Percentiles rank a stretch among this genome's conserved stretches.
phyloP scores from a whole-genome alignment of 2,797 vertebrate species.

The Staurois parvus region DNA sequence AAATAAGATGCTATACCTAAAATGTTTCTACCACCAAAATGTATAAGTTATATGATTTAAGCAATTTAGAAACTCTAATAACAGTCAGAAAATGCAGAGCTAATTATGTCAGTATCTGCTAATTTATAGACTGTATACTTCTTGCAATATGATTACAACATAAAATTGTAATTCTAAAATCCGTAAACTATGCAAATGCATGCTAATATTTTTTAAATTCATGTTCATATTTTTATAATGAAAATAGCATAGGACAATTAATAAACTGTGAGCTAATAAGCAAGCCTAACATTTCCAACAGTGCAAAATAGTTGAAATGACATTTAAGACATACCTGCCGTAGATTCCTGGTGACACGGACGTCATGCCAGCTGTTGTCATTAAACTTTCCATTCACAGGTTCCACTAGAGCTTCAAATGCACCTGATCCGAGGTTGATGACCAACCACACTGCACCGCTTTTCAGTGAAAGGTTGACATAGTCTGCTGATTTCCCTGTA shows the following conservation, averaged over 20 bases:
- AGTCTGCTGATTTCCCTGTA: slow-evolving; percentile 92
- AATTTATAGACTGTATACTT: not conserved
- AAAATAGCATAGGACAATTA: not conserved
- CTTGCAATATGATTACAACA: too few relatives aligned
- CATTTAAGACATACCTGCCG: slow-evolving; percentile 83
- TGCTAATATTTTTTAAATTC: not conserved
- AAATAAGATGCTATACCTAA: too few relatives aligned
- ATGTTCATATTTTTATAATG: not conserved
- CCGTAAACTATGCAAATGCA: not conserved
- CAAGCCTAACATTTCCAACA: not conserved
- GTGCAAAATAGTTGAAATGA: not conserved
- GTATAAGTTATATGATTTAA: too few relatives aligned
- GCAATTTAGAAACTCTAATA: too few relatives aligned
- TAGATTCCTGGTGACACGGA: slow-evolving; percentile 93
- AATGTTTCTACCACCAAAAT: too few relatives aligned
- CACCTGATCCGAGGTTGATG: slow-evolving; percentile 95
- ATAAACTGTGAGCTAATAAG: too few relatives aligned
- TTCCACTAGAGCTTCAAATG: slow-evolving; percentile 94
- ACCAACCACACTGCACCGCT: slow-evolving; percentile 93
- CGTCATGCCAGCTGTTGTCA: slow-evolving; percentile 91
- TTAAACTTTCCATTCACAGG: slow-evolving; percentile 93
- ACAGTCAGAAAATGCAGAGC: too few relatives aligned
- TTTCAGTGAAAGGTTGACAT: slow-evolving; percentile 94
- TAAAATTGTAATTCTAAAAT: not conserved
- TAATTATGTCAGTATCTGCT: not conserved